These are phyloP conservation scores for Acronicta psi DNA, from an alignment of 2,888 invertebrate genomes.

Conservation along the genomic window DNA sequence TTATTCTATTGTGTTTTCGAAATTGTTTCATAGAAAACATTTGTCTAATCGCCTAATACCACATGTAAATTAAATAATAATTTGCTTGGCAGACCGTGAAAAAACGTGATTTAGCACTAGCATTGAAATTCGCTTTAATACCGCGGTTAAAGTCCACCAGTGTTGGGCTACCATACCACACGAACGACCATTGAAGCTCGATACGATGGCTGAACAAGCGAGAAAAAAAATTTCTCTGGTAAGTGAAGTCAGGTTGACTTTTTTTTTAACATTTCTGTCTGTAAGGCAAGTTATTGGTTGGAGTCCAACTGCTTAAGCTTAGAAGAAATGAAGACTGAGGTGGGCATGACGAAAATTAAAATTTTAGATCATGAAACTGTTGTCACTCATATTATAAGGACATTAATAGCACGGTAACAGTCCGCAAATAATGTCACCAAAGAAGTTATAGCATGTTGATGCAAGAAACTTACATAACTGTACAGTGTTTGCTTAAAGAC, in stretches of 20 bases:
- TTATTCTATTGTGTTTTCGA: constrained; percentile 15
- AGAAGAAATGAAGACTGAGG: no score
- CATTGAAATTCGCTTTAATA: constrained; percentile 29
- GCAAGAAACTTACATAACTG: no score
- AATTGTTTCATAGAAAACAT: constrained; percentile 33
- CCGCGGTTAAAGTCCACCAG: constrained; percentile 26
- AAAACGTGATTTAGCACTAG: constrained; percentile 38
- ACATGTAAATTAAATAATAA: constrained; percentile 32
- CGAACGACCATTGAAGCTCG: constrained; percentile 37
- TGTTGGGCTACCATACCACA: constrained; percentile 22
- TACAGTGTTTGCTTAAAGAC: no score
- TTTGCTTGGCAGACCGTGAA: constrained; percentile 40
- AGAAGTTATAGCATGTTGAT: no score
- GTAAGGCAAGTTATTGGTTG: not conserved
- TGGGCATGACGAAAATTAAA: no score
- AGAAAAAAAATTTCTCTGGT: constrained; percentile 34
- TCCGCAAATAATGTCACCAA: no score
- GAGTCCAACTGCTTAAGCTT: not conserved
- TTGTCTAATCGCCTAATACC: constrained; percentile 20
- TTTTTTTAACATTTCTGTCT: not conserved
- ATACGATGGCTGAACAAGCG: constrained; percentile 26
- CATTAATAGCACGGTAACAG: no score
- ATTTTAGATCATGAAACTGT: no score
- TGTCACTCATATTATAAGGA: no score
- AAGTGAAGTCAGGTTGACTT: constrained; percentile 12